Base-by-base conservation (phyloP, 1,140 invertebrate species). In the Thalassaphorura encarpata region DNA sequence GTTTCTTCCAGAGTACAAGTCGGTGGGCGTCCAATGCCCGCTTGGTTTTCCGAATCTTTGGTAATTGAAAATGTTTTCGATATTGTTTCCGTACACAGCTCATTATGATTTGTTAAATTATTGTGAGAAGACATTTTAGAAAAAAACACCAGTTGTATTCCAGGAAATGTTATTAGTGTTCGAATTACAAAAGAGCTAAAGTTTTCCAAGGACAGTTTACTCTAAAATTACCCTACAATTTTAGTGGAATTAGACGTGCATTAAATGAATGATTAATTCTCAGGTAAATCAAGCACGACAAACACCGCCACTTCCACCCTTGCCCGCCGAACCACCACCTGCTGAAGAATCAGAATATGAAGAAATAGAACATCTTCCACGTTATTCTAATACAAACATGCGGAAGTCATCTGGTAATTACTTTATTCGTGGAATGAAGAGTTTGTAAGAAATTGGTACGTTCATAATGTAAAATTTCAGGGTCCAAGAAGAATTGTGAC, bases 281-380 rank as follows among this genome's bases (percentile, higher is more conserved):
- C 45, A 47, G 24, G 24, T 29, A 6, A 36, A 48, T 33, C 48
- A 49, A 40, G 49, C 54, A 15, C 54, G 50, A 27, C 55, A 55
- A n/a, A n/a, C n/a, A n/a, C n/a, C n/a, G n/a, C n/a, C 33, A 36
- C n/a, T 36, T 36, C 33, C 33, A n/a, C 55, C 59, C 16, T 21
- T 55, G 27, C 55, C 56, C 19, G 31, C 29, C n/a, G 48, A 52
- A 27, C 53, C 52, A 19, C 54, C 54, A 26, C 48, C 56, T 24
- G 19, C 39, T 15, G 63, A 61, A 19, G 63, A 65, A 29, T 62
- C 60, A 19, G 60, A 65, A 23, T 65, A 65, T 43, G 63, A 65
- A 55, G 63, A 65, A 49, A 62, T 65, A 39, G 63, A 65, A 49
- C 63, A 65, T 55, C 42, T 65, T 4, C 63, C 50, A 23, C 46